Base-by-base conservation (phyloP, 2,888 invertebrate species). In the Volucella bombylans region DNA sequence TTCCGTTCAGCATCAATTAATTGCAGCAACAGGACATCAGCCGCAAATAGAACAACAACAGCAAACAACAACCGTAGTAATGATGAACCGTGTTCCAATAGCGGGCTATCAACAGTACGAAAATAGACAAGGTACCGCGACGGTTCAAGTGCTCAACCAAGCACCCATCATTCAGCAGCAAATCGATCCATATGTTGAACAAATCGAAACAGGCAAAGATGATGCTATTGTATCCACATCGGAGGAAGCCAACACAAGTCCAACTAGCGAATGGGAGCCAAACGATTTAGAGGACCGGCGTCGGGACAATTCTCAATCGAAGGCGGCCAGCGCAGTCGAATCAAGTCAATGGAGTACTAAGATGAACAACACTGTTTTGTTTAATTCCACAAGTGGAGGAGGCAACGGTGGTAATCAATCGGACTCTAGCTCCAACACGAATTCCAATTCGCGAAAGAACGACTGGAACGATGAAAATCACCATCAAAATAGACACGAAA, bases 361-460 rank as follows among this genome's bases (percentile, higher is more conserved):
- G n/a, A n/a, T n/a, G n/a, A n/a, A n/a, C n/a, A n/a, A n/a, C n/a
- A n/a, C n/a, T 39, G 88, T 86, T 87, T 88, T 73, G 87, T 89
- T 82, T 71, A 62, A 73, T 47, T 82, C 88, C 72, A 87, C 87
- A 67, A 87, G 87, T 4, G 62, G 88, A 68, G 86, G 79, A 38
- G 87, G 82, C 55, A 81, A 78, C n/a, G 87, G 83, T 10, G 82
- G 87, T 31, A 88, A 87, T 65, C 79, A 77, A 43, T 71, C 87
- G 61, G 87, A 87, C 72, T 88, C 88, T 10, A 87, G 78, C 50
- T 82, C 86, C 14, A 88, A 85, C 41, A 85, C 87, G 12, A 88
- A 90, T 38, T 89, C 90, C 18, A 90, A 89, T 73, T 74, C 72
- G 1, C 88, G 88, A 62, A 87, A 87, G 52, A 76, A 74, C 64